These are phyloP conservation scores for Prosopocoilus inquinatus DNA, from an alignment of 2,888 invertebrate genomes.

Conservation along the genomic window DNA sequence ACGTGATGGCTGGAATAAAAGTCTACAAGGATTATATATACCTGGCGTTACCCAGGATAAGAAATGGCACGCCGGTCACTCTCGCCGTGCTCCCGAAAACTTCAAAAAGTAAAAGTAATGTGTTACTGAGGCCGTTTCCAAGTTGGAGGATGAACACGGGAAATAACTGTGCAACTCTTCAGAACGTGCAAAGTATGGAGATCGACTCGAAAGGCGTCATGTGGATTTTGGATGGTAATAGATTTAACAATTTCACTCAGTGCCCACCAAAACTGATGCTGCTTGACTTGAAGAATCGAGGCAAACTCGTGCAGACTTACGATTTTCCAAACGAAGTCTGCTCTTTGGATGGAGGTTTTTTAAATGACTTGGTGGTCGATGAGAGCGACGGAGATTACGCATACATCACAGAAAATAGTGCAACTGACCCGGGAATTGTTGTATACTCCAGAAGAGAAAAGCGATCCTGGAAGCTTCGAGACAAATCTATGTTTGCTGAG, in stretches of 20 bases:
- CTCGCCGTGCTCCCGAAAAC: constrained; percentile 51
- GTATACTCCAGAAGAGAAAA: constrained; percentile 60
- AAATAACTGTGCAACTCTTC: constrained; percentile 62
- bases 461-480: constrained; percentile 65
- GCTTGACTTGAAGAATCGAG: constrained; percentile 18
- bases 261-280: constrained; percentile 19
- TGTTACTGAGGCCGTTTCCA: constrained; percentile 65
- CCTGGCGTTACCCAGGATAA: constrained; percentile 65
- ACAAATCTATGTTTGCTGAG: constrained; percentile 64
- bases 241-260: constrained; percentile 39
- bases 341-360: constrained; percentile 55
- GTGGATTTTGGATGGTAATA: constrained; percentile 70
- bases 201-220: constrained; percentile 69
- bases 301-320: constrained; percentile 15
- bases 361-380: constrained; percentile 65
- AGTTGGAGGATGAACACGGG: constrained; percentile 63
- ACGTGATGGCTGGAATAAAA: constrained; percentile 66
- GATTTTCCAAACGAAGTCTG: constrained; percentile 48
- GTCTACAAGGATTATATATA: constrained; percentile 66
- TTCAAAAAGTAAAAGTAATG: constrained; percentile 49
- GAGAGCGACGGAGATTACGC: constrained; percentile 62
- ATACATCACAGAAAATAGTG: constrained; percentile 66
- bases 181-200: constrained; percentile 72
- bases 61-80: constrained; percentile 68
- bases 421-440: constrained; percentile 64